Evolutionary conservation across 2,113 vertebrate genomes (phyloP).

Genomic region (Struthidea cinerea): DNA sequence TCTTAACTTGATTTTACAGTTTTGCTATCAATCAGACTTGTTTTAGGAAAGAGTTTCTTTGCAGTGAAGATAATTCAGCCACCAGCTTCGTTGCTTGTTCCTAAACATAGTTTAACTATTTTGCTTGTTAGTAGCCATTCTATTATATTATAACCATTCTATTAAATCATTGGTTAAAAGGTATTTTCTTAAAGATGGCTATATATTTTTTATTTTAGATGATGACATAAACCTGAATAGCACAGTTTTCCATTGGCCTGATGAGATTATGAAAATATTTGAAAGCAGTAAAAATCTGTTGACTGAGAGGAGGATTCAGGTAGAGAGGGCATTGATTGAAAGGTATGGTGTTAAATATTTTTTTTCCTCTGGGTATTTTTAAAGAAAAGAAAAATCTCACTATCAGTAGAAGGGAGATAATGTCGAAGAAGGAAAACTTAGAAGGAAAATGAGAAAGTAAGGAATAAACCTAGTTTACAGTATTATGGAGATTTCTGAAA

Average conservation of each 20-base stretch:
- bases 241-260: constrained; percentile 82
- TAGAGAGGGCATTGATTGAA: constrained; percentile 70
- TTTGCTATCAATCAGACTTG: background rate
- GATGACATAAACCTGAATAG: constrained; percentile 85
- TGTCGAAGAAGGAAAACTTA: background rate
- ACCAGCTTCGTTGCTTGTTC: background rate
- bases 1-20: background rate
- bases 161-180: background rate
- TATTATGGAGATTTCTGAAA: background rate
- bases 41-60: background rate
- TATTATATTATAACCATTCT: background rate
- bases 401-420: background rate
- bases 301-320: constrained; percentile 49
- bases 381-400: background rate
- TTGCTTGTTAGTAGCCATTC: background rate
- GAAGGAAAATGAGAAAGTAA: background rate
- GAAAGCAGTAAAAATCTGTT: constrained; percentile 68
- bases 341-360: constrained; percentile 66
- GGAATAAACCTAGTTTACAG: background rate
- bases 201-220: constrained; percentile 47
- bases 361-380: background rate
- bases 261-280: constrained; percentile 74
- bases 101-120: background rate
- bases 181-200: background rate
- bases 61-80: background rate